Base-by-base conservation (phyloP, 2,113 vertebrate genomes). In the Cephalopholis sonnerati region DNA sequence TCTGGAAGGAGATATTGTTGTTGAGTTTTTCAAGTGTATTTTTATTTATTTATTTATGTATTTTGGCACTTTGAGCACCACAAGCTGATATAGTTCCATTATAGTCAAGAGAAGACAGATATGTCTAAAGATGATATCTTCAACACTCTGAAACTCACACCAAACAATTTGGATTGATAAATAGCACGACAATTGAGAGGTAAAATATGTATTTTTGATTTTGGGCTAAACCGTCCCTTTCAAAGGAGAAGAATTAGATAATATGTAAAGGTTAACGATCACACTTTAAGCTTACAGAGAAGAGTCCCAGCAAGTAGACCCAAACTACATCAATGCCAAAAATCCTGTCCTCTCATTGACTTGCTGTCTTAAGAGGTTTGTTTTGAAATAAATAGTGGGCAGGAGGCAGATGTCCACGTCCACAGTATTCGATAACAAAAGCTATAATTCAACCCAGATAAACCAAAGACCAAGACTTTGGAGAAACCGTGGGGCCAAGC, bases 341-440 rank as follows among this genome's bases (percentile, higher is more conserved):
- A 53, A 71, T 8, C 50, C 24, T 24, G 13, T 69, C 82, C 70
- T 68, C 20, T 72, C 62, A 57, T 39, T 78, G 77, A 81, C 66
- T 74, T 67, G 24, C 63, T 82, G 59, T 59, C 48, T 77, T 82
- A 67, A 58, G 17, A 46, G 2, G n/a, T 77, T 54, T 65, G 51
- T 46, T 41, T 85, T 70, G 22, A 79, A 83, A 73, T 2, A 5
- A 32, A 25, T 69, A n/a, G 62, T 80, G 84, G 70, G 61, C 39
- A 54, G 76, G 59, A 80, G 68, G 65, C 57, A 27, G 71, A 63
- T 36, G 13, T 59, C 44, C 29, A 46, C 24, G 29, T 59, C 61
- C 54, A 66, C 71, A 57, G 32, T 18, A 53, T 63, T 63, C 63
- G 65, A 9, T 44, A 44, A 44, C 41, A 44, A 11, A 44, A 44